Evolutionary conservation across 2,113 vertebrate species (phyloP).

Genomic region (Chaenocephalus aceratus): DNA sequence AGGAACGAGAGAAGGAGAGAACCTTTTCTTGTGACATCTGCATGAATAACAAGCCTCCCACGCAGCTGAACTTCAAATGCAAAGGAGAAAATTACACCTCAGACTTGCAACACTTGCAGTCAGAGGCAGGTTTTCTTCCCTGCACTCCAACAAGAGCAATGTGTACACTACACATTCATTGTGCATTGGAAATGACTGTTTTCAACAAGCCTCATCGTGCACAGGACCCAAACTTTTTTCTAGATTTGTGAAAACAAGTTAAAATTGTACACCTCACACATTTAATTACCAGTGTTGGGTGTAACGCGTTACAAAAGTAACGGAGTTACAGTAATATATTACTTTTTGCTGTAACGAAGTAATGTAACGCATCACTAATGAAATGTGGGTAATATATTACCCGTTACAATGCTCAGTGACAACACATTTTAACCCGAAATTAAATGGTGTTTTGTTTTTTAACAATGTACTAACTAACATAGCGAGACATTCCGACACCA

Average conservation of each 20-base stretch:
- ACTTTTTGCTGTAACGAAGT: too few species aligned
- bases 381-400: too few species aligned
- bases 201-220: constrained; percentile 11
- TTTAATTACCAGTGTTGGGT: not conserved
- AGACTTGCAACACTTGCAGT: constrained; percentile 43
- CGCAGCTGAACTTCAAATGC: constrained; percentile 66
- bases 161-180: constrained; percentile 13
- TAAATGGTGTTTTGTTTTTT: too few species aligned
- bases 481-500: too few species aligned
- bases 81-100: constrained; percentile 70
- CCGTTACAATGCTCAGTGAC: too few species aligned
- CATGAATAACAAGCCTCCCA: constrained; percentile 75
- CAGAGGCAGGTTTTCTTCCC: constrained; percentile 26
- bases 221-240: not conserved
- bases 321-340: too few species aligned
- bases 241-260: not conserved
- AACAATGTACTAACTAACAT: too few species aligned
- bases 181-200: constrained; percentile 11
- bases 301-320: too few species aligned
- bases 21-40: constrained; percentile 67
- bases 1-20: not conserved
- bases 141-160: constrained; percentile 10
- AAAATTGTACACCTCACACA: not conserved
- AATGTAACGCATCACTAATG: too few species aligned
- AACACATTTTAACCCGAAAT: too few species aligned